Base-by-base conservation (phyloP, 2,797 vertebrate genomes). In the Brachyrhaphis roseni region DNA sequence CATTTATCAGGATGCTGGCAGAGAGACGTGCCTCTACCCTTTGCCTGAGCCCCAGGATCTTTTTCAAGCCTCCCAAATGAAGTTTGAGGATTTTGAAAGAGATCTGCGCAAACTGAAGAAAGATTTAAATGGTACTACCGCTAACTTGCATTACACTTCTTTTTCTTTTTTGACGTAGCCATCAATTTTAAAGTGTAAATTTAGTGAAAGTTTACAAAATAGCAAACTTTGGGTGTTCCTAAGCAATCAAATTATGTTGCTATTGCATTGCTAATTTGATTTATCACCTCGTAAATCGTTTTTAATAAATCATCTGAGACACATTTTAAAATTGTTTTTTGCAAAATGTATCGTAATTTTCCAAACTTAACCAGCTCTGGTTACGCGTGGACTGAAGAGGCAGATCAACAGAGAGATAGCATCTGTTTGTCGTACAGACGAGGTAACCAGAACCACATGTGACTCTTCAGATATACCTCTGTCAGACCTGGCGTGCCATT, bases 41-140 rank as follows among this genome's bases (percentile, higher is more conserved):
- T 95, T 99, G 85, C 97, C 98, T 16, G 98, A 99, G 88, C 98
- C 98, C 2, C 98, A 98, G 87, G 98, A 99, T 92, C 96, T 99
- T 57, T 99, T 99, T 91, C 98, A 98, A 92, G 97, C 96, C 70
- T 98, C 98, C 0, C 98, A 99, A 81, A 96, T 99, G 96, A 99
- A 98, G 92, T 99, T 99, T 93, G 98, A 99, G 45, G 98, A 99
- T 87, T 99, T 99, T 95, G 96, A 98, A 79, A 98, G 96, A 91
- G 98, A 99, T 89, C 96, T 99, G 43, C 96, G 97, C 77, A 99
- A 98, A 92, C 93, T 98, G 81, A 97, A 96, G 90, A 99, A 98
- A 95, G 98, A 99, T 91, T 94, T 99, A 70, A 95, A 95, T 86
- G 97, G 98, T 98, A 95, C 80, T 55, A 43, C 79, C n/a, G 49